Base-by-base conservation (phyloP, 2,797 vertebrate species). In the Bufotes viridis region DNA sequence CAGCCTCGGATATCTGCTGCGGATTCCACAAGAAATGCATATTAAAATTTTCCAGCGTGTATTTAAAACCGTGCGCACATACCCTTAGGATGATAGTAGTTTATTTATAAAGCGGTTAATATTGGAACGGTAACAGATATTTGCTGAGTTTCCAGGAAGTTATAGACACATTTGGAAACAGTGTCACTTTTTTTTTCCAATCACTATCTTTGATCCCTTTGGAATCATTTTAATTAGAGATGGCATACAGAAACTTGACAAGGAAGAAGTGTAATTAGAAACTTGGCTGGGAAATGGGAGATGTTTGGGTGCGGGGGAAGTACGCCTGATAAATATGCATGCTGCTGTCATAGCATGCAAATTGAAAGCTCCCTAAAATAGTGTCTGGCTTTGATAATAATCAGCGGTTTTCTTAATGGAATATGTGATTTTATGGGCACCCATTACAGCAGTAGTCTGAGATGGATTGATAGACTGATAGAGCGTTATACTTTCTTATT, bases 261-360 rank as follows among this genome's bases (percentile, higher is more conserved):
- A 89, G 85, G 72, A 80, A 87, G 65, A 87, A 82, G 84, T 89
- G 88, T 89, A 89, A 89, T 89, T 89, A 89, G 84, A 86, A 89
- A 87, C 69, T 89, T 89, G 88, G 85, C 88, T 70, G 81, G 65
- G 85, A 78, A 63, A 82, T 55, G 10, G 70, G 78, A 85, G 61
- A 85, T 90, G 90, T 87, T 89, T 90, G 85, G 85, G 87, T 87
- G 86, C 88, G 87, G 79, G 88, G 88, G 88, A 89, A 83, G 88
- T 60, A 70, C n/a, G 74, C 75, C 84, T 89, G 85, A 87, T 89
- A 89, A 90, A 90, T 90, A 87, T 90, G 86, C 76, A 90, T 87
- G 79, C 61, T 82, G 29, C 84, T 89, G 88, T 75, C 78, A 82
- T 85, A 85, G 78, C 60, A 60, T 86, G 80, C 70, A 69, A 79